Conservation (phyloP, 2,888 invertebrate species). For the Amiota minor region DNA sequence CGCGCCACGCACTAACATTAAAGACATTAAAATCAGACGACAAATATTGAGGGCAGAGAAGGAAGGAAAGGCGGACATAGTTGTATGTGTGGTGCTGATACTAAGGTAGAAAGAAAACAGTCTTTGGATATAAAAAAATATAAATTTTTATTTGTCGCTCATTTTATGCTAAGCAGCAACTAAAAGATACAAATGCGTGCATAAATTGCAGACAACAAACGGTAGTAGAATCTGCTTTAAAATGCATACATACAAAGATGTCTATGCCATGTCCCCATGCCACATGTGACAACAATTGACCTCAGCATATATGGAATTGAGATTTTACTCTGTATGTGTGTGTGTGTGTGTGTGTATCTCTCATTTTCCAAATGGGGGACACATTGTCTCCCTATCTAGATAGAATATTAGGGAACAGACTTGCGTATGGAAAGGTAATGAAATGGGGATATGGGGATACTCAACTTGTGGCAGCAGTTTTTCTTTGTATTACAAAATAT, state of each 20-base stretch:
- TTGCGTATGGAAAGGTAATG: too few species aligned
- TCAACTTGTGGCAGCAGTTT: too few species aligned
- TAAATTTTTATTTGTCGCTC: conserved; percentile 14
- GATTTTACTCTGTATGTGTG: not conserved
- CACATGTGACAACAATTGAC: not conserved
- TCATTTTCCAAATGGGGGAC: not conserved
- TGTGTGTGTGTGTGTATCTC: not conserved
- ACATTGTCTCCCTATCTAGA: too few species aligned
- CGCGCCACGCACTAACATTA: conserved; percentile 28
- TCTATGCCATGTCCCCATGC: not conserved
- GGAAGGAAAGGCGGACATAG: not conserved
- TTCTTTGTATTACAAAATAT: not conserved
- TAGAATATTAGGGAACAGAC: too few species aligned
- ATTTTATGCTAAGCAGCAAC: conserved; percentile 29
- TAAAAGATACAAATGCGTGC: conserved; percentile 32
- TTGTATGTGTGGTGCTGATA: not conserved
- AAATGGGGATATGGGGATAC: too few species aligned
- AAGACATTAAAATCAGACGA: not conserved
- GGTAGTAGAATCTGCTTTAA: not conserved
- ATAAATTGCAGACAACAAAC: conserved; percentile 32
- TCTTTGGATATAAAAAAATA: not conserved
- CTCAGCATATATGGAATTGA: not conserved
- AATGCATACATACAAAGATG: not conserved
- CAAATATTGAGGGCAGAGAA: not conserved
- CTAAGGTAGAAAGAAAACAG: not conserved